A percentile compares a stretch with the other conserved stretches of the same genome.
These are phyloP conservation scores for Clistopyga incitator DNA, from an alignment of 2,888 invertebrate species.

Conservation along the genomic window DNA sequence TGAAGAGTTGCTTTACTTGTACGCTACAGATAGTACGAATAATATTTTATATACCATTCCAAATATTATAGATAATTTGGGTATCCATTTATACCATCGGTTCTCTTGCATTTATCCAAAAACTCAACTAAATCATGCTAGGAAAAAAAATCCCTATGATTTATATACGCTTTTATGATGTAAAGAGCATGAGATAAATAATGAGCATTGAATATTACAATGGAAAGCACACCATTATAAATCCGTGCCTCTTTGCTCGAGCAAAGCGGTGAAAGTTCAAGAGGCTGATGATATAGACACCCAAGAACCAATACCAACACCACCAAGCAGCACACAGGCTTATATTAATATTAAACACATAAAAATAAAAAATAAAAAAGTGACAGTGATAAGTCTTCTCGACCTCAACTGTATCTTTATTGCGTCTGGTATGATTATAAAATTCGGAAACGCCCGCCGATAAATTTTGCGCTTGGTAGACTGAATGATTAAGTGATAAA, in stretches of 20 bases:
- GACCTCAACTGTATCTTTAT: neutral
- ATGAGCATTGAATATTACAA: neutral
- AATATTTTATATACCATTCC: conserved; percentile 49
- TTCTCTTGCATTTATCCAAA: neutral
- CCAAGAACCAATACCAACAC: neutral
- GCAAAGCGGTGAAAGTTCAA: conserved; percentile 1
- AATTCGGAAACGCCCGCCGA: neutral
- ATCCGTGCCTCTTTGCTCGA: neutral
- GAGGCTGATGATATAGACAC: neutral
- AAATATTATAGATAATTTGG: conserved; percentile 9
- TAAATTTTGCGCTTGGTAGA: neutral
- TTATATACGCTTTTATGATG: neutral
- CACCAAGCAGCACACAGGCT: neutral
- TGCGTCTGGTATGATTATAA: neutral
- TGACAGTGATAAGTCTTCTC: neutral
- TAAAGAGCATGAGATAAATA: neutral
- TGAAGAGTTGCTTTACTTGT: too few relatives aligned
- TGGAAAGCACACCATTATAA: neutral
- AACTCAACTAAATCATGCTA: neutral
- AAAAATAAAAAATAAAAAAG: neutral
- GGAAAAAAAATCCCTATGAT: neutral
- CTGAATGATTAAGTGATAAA: neutral
- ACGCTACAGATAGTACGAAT: conserved; percentile 35
- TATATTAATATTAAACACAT: conserved; percentile 8
- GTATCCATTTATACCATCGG: neutral